These are phyloP conservation scores for Atta colombica DNA, from an alignment of 1,140 invertebrate genomes.

Conservation along the genomic window DNA sequence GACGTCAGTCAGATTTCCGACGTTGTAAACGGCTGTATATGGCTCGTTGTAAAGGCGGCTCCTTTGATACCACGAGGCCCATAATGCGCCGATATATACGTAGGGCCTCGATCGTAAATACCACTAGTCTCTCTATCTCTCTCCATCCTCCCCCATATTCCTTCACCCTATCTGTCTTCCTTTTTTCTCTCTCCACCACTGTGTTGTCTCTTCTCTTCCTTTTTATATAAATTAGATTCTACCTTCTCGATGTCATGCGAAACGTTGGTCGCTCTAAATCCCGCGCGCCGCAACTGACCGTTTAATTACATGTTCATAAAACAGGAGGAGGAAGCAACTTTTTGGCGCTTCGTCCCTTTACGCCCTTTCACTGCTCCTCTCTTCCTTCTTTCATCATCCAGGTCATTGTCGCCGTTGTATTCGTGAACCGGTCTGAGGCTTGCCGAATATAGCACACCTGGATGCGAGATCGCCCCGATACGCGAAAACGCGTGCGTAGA, in stretches of 20 bases:
- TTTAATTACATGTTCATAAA: constrained; percentile 78
- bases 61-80: constrained; percentile 82
- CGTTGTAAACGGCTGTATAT: constrained; percentile 84
- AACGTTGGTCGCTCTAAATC: constrained; percentile 64
- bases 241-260: constrained; percentile 59
- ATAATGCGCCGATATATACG: constrained; percentile 81
- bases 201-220: not conserved
- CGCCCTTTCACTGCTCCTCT: not conserved
- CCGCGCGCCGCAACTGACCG: constrained; percentile 31
- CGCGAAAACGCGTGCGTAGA: constrained; percentile 7
- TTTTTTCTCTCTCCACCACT: constrained; percentile 6
- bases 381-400: not conserved
- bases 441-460: constrained; percentile 41
- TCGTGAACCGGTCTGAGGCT: constrained; percentile 47
- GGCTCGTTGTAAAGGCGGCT: constrained; percentile 83
- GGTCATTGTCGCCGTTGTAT: constrained; percentile 8
- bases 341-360: constrained; percentile 55
- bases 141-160: constrained; percentile 20
- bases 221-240: constrained; percentile 61
- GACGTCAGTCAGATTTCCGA: constrained; percentile 84
- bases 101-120: constrained; percentile 82
- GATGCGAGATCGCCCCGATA: constrained; percentile 46
- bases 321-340: constrained; percentile 63
- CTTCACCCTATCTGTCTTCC: not conserved
- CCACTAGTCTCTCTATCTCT: constrained; percentile 69